Evolutionary conservation across 2,113 vertebrate species (phyloP), one percentile per base, ranked within the genome.

Genomic region (Tonatia bakeri): DNA sequence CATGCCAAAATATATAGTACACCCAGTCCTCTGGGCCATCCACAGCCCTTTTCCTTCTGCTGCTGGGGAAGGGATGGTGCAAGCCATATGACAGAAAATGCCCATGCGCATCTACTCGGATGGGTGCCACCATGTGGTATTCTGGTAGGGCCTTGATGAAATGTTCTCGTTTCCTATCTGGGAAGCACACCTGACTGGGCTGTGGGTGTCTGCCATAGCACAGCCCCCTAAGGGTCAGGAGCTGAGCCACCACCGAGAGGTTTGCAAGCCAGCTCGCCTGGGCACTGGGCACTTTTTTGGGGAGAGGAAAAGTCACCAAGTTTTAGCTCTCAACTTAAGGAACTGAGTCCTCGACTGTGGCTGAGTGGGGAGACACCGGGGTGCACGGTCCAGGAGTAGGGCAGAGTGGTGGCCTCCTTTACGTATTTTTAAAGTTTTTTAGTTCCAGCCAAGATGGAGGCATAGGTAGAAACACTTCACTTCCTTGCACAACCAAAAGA

Each of bases 21-120:
- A 99, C 98, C 10, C 59, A 97, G 10, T 83, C 95, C 80, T 98
- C 98, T 1, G 87, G 86, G 52, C 84, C 73, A 81, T 38, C 72
- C 0, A 98, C 92, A 73, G 99, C 98, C 97, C 99, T 98, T 97
- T 98, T 99, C 91, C 96, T 98, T 92, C 98, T 98, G 1, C 95
- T 93, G 43, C 91, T 95, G 70, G 98, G 84, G 36, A 84, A 2
- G 64, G 98, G 96, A 87, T 99, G 98, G 31, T 97, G 96, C 93
- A 99, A 96, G 84, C 96, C 97, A 94, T 99, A 98, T 5, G 99
- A 99, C 65, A 99, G 65, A 96, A 99, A 99, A 82, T 59, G 97
- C n/a, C 99, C 99, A 0, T 96, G 98, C 72, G 97, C 96, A 38
- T 99, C 98, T 69, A 99, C 98, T 97, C 98, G 99, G 90, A 99